Percentiles rank a stretch among this genome's conserved stretches.
These are phyloP conservation scores for Empidonax alnorum DNA, from an alignment of 2,113 vertebrate genomes.

Conservation along the genomic window DNA sequence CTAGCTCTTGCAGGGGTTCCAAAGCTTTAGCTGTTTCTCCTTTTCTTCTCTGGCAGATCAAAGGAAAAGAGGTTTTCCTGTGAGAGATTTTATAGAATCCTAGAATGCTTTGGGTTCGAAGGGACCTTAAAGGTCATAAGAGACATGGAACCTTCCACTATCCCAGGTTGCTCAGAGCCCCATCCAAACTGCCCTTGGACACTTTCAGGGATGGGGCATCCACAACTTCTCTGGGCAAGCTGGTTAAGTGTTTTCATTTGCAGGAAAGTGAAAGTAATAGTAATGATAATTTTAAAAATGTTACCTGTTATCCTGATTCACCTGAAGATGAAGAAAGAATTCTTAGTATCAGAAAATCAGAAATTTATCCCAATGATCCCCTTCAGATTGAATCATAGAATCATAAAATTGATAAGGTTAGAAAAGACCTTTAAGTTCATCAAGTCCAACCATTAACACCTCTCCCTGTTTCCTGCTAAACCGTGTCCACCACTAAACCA, in stretches of 20 bases:
- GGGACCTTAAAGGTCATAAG: not conserved
- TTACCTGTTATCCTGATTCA: not conserved
- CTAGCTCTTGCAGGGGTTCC: not conserved
- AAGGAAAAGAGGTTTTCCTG: not conserved
- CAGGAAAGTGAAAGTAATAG: not conserved
- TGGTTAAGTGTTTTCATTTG: accelerated
- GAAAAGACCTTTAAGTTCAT: not conserved
- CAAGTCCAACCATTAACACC: not conserved
- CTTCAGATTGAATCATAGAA: not conserved
- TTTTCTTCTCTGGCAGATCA: not conserved
- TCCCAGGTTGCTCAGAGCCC: not conserved
- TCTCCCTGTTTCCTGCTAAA: not conserved
- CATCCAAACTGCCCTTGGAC: not conserved
- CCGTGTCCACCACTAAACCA: accelerated
- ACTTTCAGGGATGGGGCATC: not conserved
- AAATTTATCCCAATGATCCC: not conserved
- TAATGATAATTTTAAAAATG: not conserved
- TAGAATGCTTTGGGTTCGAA: not conserved
- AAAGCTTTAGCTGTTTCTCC: not conserved
- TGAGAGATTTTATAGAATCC: not conserved
- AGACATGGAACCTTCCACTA: not conserved
- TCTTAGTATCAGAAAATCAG: not conserved
- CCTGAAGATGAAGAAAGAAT: not conserved
- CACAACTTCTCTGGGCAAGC: not conserved
- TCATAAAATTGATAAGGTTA: accelerated